These are phyloP conservation scores for Oscheius sp. DNA, from an alignment of 2,888 invertebrate species.

Conservation along the genomic window DNA sequence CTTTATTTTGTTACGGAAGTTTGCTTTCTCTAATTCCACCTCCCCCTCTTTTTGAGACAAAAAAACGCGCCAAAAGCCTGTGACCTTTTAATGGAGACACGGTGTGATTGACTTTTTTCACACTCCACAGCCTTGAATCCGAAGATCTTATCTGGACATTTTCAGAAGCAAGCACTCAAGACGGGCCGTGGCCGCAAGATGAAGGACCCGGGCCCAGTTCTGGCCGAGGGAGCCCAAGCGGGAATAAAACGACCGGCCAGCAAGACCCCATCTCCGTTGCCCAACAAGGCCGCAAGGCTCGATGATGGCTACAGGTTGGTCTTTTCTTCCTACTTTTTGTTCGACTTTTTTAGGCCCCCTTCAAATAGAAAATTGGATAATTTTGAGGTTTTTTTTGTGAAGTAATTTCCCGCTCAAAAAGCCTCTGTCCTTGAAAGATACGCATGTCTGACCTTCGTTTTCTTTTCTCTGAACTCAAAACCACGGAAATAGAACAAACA, in stretches of 20 bases:
- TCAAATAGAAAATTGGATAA: not conserved
- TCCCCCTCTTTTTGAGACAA: not conserved
- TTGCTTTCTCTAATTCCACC: too few relatives aligned
- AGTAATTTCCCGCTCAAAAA: not conserved
- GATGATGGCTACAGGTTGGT: slow-evolving; percentile 24
- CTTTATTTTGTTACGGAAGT: too few relatives aligned
- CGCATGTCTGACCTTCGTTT: too few relatives aligned
- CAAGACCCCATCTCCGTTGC: slow-evolving; percentile 12
- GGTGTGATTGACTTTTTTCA: not conserved
- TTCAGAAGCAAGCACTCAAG: slow-evolving; percentile 23
- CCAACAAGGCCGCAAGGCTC: slow-evolving; percentile 8
- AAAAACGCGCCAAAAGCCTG: not conserved
- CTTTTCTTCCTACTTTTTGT: not conserved
- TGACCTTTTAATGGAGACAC: too few relatives aligned
- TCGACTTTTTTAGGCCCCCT: not conserved
- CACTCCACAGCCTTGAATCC: too few relatives aligned
- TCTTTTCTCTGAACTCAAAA: not conserved
- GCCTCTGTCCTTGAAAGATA: not conserved
- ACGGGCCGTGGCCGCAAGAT: slow-evolving; percentile 19
- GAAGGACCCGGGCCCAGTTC: slow-evolving; percentile 16
- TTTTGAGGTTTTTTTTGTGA: not conserved
- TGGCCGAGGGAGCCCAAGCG: slow-evolving; percentile 1
- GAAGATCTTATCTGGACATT: not conserved
- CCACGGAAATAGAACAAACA: not conserved
- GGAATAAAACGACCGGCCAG: slow-evolving; percentile 23